These are phyloP conservation scores for Equus quagga DNA, from an alignment of 2,113 vertebrate species.

Conservation along the genomic window DNA sequence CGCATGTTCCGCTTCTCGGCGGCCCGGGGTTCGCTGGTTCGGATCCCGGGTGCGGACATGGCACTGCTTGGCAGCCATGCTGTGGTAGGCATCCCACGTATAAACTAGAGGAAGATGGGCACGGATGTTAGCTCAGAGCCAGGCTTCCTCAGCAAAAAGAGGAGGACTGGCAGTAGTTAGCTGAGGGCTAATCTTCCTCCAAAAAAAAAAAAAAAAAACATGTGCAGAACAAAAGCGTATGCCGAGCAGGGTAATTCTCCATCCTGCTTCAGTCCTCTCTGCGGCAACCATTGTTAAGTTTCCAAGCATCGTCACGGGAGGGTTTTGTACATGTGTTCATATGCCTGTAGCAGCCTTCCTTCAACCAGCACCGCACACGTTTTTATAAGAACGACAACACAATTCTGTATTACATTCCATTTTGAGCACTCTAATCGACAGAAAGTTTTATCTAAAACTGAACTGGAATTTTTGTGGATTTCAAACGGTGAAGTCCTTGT, in stretches of 20 bases:
- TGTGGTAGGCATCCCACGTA: no score
- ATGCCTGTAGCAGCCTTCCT: fast-evolving
- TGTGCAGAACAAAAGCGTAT: background rate
- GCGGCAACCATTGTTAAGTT: fast-evolving
- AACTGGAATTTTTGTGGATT: background rate
- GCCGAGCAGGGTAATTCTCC: background rate
- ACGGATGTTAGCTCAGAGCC: no score
- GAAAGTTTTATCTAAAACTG: background rate
- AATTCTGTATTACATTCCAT: background rate
- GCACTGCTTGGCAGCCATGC: no score
- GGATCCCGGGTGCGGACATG: no score
- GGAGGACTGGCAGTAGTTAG: no score
- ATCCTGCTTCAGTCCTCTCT: background rate
- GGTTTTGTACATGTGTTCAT: background rate
- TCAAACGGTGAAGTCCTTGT: background rate
- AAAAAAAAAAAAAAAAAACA: background rate
- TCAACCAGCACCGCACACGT: background rate
- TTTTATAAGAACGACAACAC: background rate
- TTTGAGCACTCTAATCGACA: background rate
- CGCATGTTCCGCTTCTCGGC: no score
- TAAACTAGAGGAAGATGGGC: no score
- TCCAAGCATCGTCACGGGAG: background rate
- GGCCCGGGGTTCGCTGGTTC: no score
- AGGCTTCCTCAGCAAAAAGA: no score
- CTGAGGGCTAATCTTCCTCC: no score